These are phyloP conservation scores for Acrobasis consociella DNA, from an alignment of 2,888 invertebrate species.

Conservation along the genomic window DNA sequence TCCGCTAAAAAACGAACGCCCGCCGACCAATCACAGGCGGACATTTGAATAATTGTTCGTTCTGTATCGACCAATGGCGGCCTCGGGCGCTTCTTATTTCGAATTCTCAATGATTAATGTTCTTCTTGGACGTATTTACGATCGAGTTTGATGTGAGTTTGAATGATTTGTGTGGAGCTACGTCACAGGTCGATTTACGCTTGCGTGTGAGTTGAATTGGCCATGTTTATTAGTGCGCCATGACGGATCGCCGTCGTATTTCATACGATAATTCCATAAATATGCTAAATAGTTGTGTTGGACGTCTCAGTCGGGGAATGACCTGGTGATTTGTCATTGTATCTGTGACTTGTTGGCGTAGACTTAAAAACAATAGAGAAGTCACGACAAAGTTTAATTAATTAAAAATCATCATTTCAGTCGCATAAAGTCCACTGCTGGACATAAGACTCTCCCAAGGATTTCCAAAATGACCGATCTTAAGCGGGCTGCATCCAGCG, in stretches of 20 bases:
- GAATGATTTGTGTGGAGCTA: slow-evolving; percentile 75
- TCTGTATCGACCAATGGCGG: slow-evolving; percentile 69
- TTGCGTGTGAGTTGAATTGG: slow-evolving; percentile 55
- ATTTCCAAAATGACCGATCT: too few relatives aligned
- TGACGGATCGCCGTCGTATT: slow-evolving; percentile 60
- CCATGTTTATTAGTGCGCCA: slow-evolving; percentile 51
- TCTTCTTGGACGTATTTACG: slow-evolving; percentile 68
- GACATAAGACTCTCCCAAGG: too few relatives aligned
- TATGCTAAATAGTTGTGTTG: slow-evolving; percentile 50
- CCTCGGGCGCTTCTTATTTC: slow-evolving; percentile 67
- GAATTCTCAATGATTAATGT: slow-evolving; percentile 75
- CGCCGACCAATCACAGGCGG: slow-evolving; percentile 64
- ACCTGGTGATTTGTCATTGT: slow-evolving; percentile 60
- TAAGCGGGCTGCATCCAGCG: too few relatives aligned
- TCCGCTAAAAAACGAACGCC: slow-evolving; percentile 69
- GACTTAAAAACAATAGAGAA: not conserved
- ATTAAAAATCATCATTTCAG: too few relatives aligned
- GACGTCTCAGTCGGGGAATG: slow-evolving; percentile 29
- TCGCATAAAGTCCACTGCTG: too few relatives aligned
- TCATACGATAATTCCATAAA: slow-evolving; percentile 57
- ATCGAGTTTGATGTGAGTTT: slow-evolving; percentile 63
- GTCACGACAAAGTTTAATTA: too few relatives aligned
- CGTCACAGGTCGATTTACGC: slow-evolving; percentile 71
- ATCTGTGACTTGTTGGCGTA: slow-evolving; percentile 3
- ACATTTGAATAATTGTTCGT: slow-evolving; percentile 80